These are phyloP conservation scores for Ctena decussata DNA, from an alignment of 2,888 invertebrate species.

Conservation along the genomic window DNA sequence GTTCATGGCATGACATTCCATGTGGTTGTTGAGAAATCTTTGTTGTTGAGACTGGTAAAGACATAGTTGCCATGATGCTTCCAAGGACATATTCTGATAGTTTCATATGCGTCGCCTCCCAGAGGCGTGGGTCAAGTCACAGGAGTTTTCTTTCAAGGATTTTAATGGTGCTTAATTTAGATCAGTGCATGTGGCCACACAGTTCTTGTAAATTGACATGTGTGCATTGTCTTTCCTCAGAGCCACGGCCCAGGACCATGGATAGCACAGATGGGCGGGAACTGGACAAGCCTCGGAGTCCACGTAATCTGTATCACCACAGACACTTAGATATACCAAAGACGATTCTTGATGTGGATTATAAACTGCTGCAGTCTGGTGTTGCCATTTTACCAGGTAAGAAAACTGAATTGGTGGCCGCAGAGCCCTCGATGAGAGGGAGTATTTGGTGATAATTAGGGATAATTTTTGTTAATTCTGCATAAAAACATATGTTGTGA, in stretches of 20 bases:
- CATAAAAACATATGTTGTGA: too few relatives aligned
- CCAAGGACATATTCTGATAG: constrained; percentile 56
- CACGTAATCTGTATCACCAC: constrained; percentile 68
- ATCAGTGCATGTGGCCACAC: constrained; percentile 42
- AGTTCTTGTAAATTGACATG: constrained; percentile 29
- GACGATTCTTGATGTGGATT: constrained; percentile 77
- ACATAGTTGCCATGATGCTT: too few relatives aligned
- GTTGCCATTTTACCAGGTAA: constrained; percentile 81
- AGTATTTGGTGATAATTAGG: too few relatives aligned
- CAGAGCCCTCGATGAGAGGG: too few relatives aligned
- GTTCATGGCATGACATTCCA: too few relatives aligned
- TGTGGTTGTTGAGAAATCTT: too few relatives aligned
- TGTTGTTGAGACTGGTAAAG: too few relatives aligned
- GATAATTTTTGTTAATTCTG: too few relatives aligned
- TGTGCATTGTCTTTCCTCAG: constrained; percentile 49
- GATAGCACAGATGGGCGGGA: constrained; percentile 53
- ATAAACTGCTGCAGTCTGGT: constrained; percentile 78
- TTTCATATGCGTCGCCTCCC: constrained; percentile 45
- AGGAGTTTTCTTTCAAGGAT: constrained; percentile 53
- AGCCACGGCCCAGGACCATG: constrained; percentile 33
- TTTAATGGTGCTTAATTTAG: constrained; percentile 55
- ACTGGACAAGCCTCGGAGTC: constrained; percentile 59
- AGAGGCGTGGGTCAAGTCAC: constrained; percentile 1
- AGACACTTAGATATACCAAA: constrained; percentile 73
- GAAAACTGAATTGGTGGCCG: too few relatives aligned